Conservation (phyloP, 2,113 vertebrate genomes). For the Struthidea cinerea region DNA sequence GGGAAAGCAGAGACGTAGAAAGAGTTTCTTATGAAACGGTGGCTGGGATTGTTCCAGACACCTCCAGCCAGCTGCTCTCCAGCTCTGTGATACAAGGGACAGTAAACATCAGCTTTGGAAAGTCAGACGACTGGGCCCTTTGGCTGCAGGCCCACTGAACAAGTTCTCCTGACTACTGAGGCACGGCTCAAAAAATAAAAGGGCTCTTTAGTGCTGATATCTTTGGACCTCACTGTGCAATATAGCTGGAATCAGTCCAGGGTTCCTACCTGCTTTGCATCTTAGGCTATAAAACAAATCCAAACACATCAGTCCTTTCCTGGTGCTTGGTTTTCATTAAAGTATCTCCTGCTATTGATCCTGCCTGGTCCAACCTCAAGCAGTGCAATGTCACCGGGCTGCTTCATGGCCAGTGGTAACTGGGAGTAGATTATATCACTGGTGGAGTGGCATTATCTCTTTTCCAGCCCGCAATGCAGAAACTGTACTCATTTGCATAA, state of each 20-base stretch:
- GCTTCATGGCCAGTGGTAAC: background rate
- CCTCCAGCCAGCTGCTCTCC: conserved; percentile 60
- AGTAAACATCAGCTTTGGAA: conserved; percentile 37
- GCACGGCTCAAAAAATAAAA: background rate
- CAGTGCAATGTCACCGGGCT: background rate
- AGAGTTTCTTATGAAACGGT: conserved; percentile 39
- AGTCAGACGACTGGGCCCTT: conserved; percentile 13
- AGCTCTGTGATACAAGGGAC: conserved; percentile 42
- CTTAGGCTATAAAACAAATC: background rate
- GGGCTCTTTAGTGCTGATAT: conserved; percentile 7
- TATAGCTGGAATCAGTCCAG: background rate
- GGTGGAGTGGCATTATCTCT: background rate
- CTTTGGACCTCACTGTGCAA: background rate
- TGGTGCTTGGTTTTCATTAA: background rate
- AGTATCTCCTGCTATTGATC: background rate
- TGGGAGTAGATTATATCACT: background rate
- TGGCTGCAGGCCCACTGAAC: conserved; percentile 22
- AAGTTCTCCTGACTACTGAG: conserved; percentile 29
- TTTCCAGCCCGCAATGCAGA: background rate
- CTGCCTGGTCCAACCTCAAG: background rate
- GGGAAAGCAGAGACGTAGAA: conserved; percentile 46
- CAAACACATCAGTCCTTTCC: background rate
- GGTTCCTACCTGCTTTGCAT: conserved; percentile 36
- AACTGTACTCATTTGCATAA: background rate
- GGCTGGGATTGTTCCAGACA: conserved; percentile 60